Evolutionary conservation across 35 echinoderm and acorn worm species (phyloP).

Genomic region (Heliocidaris tuberculata): DNA sequence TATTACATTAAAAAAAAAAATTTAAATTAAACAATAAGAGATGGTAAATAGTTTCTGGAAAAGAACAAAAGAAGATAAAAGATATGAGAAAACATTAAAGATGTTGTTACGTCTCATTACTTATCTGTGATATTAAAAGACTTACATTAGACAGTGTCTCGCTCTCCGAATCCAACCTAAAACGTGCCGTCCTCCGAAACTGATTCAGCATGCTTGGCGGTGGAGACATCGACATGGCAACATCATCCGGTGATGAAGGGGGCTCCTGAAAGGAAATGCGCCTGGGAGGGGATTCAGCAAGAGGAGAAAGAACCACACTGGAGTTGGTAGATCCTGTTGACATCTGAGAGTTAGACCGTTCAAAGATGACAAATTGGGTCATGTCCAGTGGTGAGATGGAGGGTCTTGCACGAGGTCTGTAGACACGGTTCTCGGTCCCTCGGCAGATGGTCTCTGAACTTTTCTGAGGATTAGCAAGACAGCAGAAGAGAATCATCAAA

Average conservation of each 20-base stretch:
- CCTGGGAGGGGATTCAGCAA: neutral
- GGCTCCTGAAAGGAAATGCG: slow-evolving; percentile 38
- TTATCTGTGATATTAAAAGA: neutral
- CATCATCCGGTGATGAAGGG: slow-evolving; percentile 70
- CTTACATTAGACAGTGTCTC: slow-evolving; percentile 60
- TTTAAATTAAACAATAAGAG: no score
- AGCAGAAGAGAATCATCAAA: neutral
- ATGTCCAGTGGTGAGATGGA: slow-evolving; percentile 94
- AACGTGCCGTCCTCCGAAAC: slow-evolving; percentile 13
- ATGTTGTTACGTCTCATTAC: neutral
- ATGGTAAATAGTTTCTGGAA: no score
- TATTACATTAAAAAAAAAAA: no score
- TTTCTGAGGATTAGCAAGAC: slow-evolving; percentile 50
- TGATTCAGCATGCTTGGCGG: neutral
- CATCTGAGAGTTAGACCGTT: slow-evolving; percentile 80
- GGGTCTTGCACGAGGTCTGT: slow-evolving; percentile 61
- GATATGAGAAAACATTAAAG: no score
- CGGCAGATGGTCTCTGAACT: slow-evolving; percentile 77
- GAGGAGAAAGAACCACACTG: neutral
- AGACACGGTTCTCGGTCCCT: slow-evolving; percentile 65
- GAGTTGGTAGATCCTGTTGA: slow-evolving; percentile 54
- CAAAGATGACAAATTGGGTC: slow-evolving; percentile 83
- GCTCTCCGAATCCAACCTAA: slow-evolving; percentile 57
- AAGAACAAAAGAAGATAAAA: no score
- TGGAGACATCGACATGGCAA: slow-evolving; percentile 81